Evolutionary conservation across 2,113 vertebrate species (phyloP), one percentile per base, ranked within the genome.

Genomic region (Puffinus mauretanicus): DNA sequence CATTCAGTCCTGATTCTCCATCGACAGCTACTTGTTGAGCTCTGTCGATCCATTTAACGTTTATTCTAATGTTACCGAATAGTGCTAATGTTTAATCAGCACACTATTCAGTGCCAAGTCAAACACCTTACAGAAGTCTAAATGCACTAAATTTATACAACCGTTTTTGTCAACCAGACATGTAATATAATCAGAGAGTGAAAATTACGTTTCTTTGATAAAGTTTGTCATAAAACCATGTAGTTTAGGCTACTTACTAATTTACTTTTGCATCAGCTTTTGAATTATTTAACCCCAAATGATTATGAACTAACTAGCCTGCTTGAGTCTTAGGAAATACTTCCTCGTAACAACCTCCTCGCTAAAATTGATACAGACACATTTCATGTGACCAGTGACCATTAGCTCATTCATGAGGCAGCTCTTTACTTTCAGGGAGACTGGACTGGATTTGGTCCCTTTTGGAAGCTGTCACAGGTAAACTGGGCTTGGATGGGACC

Each of bases 191-290:
- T 97, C 89, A 91, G 62, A 84, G 82, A 80, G 38, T 9, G 58
- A 91, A 86, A 95, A 96, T 95, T 87, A 95, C 36, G 49, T 91
- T 83, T 87, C 88, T 96, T 96, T 96, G 81, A 96, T 82, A 91
- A 94, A 91, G 90, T 77, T 93, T 95, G 78, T 75, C 88, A 91
- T 75, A 96, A 94, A 96, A 3, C 20, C 40, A 4, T n/a, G 54
- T 55, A 30, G 2, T 94, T 95, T 90, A 75, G 72, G 55, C 67
- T 87, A 88, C 92, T 97, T 78, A 47, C 72, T 90, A 88, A 94
- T 94, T 92, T 91, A 90, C 85, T 90, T 94, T 77, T 86, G 71
- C 85, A 83, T 92, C 76, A 84, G 79, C 60, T 94, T 60, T 84
- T 94, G 79, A 96, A 92, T 96, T 95, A 96, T 96, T 95, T 90